Conservation (phyloP, 30 jellyfish, hydroid and myxozoan genomes). For the Nemopilema nomurai region DNA sequence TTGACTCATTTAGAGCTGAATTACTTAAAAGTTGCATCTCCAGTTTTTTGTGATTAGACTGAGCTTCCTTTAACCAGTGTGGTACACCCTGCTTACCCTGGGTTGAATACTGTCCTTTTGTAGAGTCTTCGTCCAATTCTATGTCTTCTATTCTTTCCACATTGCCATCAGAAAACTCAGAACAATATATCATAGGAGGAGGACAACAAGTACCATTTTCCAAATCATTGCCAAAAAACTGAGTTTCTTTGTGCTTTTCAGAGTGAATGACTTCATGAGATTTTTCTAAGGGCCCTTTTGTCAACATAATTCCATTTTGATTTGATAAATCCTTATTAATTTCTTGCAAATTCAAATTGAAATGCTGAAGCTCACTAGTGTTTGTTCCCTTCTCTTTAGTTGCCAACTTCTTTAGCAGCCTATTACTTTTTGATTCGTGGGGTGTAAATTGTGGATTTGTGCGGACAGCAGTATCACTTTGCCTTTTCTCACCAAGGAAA, state of each 20-base stretch:
- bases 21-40: neutral
- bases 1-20: neutral
- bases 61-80: neutral
- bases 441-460: neutral
- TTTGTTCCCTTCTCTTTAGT: conserved; percentile 13
- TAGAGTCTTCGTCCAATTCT: too few species aligned
- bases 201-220: conserved; percentile 38
- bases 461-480: neutral
- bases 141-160: neutral
- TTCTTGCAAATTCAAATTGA: neutral
- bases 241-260: neutral
- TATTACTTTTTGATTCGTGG: neutral
- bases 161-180: conserved; percentile 6
- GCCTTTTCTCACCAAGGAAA: neutral
- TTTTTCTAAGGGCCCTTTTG: too few species aligned
- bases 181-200: conserved; percentile 48
- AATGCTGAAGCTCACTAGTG: neutral
- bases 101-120: neutral
- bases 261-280: too few species aligned
- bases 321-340: neutral
- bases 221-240: neutral
- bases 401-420: neutral
- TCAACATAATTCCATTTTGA: neutral
- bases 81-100: neutral
- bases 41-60: neutral